Evolutionary conservation across 2,797 vertebrate species (phyloP).

Genomic region (Gymnoscopelus microlampas): DNA sequence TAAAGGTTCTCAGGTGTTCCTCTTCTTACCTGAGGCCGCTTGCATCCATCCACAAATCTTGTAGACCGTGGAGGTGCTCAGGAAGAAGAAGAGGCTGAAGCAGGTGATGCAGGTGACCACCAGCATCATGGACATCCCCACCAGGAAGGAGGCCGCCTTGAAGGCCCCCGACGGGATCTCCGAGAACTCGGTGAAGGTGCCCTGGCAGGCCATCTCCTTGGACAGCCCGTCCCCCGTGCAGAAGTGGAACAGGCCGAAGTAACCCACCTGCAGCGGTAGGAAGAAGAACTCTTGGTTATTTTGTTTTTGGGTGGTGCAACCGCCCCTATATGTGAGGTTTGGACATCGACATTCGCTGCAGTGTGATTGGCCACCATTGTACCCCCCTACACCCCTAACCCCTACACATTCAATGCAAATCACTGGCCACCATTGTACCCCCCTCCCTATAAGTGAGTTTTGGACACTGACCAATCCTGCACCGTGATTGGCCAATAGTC

Average conservation of each 20-base stretch:
- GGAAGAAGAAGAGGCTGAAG: constrained; percentile 97
- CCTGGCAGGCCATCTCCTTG: constrained; percentile 91
- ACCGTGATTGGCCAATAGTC: too few relatives aligned
- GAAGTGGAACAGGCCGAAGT: constrained; percentile 97
- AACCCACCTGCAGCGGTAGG: constrained; percentile 87
- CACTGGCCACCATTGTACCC: too few relatives aligned
- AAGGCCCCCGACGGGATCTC: constrained; percentile 92
- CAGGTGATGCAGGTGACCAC: constrained; percentile 92
- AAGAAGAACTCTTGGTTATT: too few relatives aligned
- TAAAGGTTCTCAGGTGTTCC: too few relatives aligned
- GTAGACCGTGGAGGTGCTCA: constrained; percentile 96
- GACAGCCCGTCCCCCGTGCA: constrained; percentile 91
- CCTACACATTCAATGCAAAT: too few relatives aligned
- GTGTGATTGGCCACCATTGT: too few relatives aligned
- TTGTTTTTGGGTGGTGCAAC: too few relatives aligned
- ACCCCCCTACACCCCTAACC: too few relatives aligned
- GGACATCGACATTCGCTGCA: too few relatives aligned
- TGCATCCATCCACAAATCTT: constrained; percentile 99
- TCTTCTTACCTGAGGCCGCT: constrained; percentile 87
- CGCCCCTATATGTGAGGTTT: too few relatives aligned
- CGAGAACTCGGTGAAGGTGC: constrained; percentile 95
- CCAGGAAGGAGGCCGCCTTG: constrained; percentile 97
- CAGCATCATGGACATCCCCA: constrained; percentile 96
- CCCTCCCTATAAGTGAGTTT: too few relatives aligned
- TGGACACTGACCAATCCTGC: too few relatives aligned